A percentile compares a stretch with the other conserved stretches of the same genome.
phyloP scores from a whole-genome alignment of 2,888 invertebrate genomes.

The Hecatera dysodea region DNA sequence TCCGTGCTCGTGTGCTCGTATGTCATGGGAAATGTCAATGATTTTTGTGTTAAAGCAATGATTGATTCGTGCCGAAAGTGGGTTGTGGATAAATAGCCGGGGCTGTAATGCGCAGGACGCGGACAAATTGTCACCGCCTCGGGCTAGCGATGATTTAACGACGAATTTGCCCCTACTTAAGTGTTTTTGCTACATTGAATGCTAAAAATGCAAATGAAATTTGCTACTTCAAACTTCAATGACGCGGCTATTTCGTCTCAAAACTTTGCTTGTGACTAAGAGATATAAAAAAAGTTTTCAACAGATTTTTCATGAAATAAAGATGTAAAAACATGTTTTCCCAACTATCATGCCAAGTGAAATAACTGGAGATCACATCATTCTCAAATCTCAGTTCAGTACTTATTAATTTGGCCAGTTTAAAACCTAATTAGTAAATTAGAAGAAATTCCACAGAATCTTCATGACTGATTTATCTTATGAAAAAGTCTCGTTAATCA shows the following conservation, averaged over 20 bases:
- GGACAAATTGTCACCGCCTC: slow-evolving; percentile 71
- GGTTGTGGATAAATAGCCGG: slow-evolving; percentile 63
- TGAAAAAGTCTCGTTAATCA: slow-evolving; percentile 45
- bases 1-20: slow-evolving; percentile 35
- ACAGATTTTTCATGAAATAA: background rate
- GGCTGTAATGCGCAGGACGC: slow-evolving; percentile 56
- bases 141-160: slow-evolving; percentile 71
- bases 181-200: slow-evolving; percentile 48
- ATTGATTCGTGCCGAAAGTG: slow-evolving; percentile 70
- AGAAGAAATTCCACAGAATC: slow-evolving; percentile 3
- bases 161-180: slow-evolving; percentile 70
- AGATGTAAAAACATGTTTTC: background rate
- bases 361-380: too few relatives aligned
- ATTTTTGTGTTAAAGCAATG: slow-evolving; percentile 75
- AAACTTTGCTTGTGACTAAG: background rate
- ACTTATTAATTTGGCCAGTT: background rate
- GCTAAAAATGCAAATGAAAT: too few relatives aligned
- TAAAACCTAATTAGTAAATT: slow-evolving; percentile 19
- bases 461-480: slow-evolving; percentile 25
- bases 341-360: too few relatives aligned
- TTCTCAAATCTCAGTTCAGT: background rate
- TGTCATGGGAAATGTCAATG: slow-evolving; percentile 77
- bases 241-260: background rate
- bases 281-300: background rate
- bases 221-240: slow-evolving; percentile 6